Base-by-base conservation (phyloP, 2,797 vertebrate genomes). In the Acanthurus tractus region DNA sequence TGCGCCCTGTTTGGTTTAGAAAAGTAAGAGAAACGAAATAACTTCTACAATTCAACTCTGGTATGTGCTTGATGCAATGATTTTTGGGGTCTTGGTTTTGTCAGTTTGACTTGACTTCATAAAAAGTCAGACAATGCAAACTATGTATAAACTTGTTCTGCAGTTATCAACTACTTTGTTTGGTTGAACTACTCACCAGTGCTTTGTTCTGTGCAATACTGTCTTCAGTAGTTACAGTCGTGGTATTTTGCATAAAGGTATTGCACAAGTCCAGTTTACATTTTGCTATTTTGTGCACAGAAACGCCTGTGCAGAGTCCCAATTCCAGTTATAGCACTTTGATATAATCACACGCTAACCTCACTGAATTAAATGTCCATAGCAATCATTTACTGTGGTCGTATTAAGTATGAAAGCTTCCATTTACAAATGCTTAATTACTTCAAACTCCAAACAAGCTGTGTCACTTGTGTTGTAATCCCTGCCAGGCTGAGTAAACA, bases 401-500 rank as follows among this genome's bases (percentile, higher is more conserved):
- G n/a, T n/a, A 54, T 63, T 9, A 20, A 34, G 55, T 2, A 18
- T 18, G 2, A 57, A 52, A 17, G 6, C 5, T 53, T 53, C 18
- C 4, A 25, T 68, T 63, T 18, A 52, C 6, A 49, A 8, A 15
- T 20, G 13, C 20, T 3, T 0, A 34, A 40, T 40, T 34, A n/a
- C 36, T 34, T 63, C 8, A 14, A 4, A 22, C 14, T 58, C 38
- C 8, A 1, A 29, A 23, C 54, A 29, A 44, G 25, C 23, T 44
- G 12, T 6, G 34, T 58, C 53, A n/a, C 22, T 12, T 18, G 2
- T n/a, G 25, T 50, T 45, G 8, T 5, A 50, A 44, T 34, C 14
- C 18, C 25, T 25, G 11, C 25, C 38, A 44, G 64, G 22, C 69
- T 64, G 17, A 62, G 64, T 50, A 71, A 74, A 69, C 74, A 66